Percentiles rank a stretch among this genome's conserved stretches.
Evolutionary conservation across 2,888 invertebrate genomes (phyloP).

Genomic region (Tetramorium bicarinatum): DNA sequence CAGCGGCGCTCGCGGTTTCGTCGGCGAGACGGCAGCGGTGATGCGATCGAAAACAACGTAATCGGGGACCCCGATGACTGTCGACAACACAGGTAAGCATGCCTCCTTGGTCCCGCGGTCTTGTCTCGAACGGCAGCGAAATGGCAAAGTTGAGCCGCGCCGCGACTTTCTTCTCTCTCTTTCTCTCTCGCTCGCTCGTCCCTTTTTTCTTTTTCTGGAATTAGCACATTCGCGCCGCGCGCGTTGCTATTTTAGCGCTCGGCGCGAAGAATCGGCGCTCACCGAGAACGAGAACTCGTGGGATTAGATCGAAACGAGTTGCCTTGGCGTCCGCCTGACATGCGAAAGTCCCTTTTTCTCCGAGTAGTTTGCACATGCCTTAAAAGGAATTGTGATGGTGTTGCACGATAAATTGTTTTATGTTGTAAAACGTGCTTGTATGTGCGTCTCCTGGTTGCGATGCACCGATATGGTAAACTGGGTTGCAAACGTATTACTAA

Average conservation of each 20-base stretch:
- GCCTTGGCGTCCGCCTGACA: neutral
- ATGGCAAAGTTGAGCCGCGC: conserved; percentile 23
- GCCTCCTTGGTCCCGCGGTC: neutral
- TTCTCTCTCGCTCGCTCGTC: neutral
- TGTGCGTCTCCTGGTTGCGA: neutral
- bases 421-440: neutral
- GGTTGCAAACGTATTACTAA: neutral
- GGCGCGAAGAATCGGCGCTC: neutral
- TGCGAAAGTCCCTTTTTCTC: neutral
- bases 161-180: conserved; percentile 25
- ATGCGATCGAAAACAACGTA: conserved; percentile 35
- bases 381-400: neutral
- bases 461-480: neutral
- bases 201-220: conserved; percentile 35
- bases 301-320: conserved; percentile 3
- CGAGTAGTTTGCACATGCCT: neutral
- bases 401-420: neutral
- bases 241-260: conserved; percentile 26
- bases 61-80: conserved; percentile 32
- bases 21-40: conserved; percentile 32
- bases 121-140: neutral
- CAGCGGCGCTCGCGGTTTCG: conserved; percentile 29
- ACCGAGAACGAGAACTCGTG: neutral
- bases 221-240: conserved; percentile 24
- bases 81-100: conserved; percentile 43